These are phyloP conservation scores for Erpobdella octoculata DNA, from an alignment of 2,888 invertebrate species.

Conservation along the genomic window DNA sequence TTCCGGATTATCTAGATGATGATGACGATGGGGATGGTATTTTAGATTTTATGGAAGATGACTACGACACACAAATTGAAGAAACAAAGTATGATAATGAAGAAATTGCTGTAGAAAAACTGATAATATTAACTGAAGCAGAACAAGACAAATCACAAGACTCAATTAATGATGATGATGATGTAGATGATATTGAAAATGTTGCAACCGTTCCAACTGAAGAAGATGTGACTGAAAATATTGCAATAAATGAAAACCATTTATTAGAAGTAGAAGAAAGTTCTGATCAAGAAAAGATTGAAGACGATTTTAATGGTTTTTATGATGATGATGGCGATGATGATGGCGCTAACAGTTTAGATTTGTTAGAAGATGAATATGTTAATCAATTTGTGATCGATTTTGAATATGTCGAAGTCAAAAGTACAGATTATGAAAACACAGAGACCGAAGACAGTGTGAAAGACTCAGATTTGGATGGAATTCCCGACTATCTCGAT, in stretches of 20 bases:
- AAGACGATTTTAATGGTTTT: constrained; percentile 39
- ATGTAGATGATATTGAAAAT: constrained; percentile 22
- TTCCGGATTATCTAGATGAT: constrained; percentile 37
- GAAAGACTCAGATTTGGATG: constrained; percentile 31
- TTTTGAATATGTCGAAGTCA: not conserved
- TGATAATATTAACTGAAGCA: constrained; percentile 38
- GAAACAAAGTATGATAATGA: constrained; percentile 25
- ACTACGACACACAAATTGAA: not conserved
- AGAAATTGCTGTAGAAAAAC: constrained; percentile 33
- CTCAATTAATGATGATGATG: constrained; percentile 33
- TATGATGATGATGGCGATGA: constrained; percentile 39
- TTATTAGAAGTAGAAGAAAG: constrained; percentile 29
- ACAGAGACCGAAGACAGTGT: not conserved
- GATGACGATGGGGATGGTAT: constrained; percentile 37
- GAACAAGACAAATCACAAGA: constrained; percentile 32
- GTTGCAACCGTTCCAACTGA: constrained; percentile 30
- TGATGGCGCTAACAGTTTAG: constrained; percentile 33
- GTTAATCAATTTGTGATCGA: not conserved
- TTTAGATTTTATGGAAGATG: constrained; percentile 30
- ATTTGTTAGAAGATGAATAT: not conserved
- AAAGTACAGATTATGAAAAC: not conserved
- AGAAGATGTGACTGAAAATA: constrained; percentile 30
- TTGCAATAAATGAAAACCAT: constrained; percentile 33
- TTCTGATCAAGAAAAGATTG: constrained; percentile 40
- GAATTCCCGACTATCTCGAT: constrained; percentile 39